Evolutionary conservation across 1,140 invertebrate species (phyloP), one percentile per base, ranked within the genome.

Genomic region (Diachasma alloeum): DNA sequence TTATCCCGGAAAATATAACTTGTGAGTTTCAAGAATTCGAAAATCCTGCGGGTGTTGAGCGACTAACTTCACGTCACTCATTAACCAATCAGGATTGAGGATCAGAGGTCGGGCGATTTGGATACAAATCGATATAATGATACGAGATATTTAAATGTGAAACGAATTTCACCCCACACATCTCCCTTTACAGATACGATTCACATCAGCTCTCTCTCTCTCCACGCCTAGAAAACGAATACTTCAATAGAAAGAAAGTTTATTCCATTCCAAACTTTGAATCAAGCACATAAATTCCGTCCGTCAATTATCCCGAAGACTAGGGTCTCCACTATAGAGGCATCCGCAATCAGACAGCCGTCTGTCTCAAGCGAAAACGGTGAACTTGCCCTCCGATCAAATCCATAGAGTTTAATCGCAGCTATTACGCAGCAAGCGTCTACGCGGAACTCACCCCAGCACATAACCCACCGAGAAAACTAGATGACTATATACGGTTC

Each of bases 361-460:
- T 53, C 75, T 67, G 75, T 56, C 59, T 73, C 59, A 46, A 31
- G 36, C 48, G 44, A 53, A 8, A 24, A 37, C 13, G 48, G 10
- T 4, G 36, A 46, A 22, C 26, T 72, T 22, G 10, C 48, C 42
- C 70, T 78, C 36, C 76, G 78, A 80, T 81, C 70, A 63, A 71
- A 69, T 78, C 73, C 81, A 83, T 84, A 84, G 84, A 85, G 76
- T 83, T 85, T 85, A 85, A 84, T 85, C 82, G 81, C 53, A 72
- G 80, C 75, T 81, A 85, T 83, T 82, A 82, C 83, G 74, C 76
- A 72, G 78, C 70, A 77, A 75, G 74, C 80, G 78, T 67, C 79
- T 81, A 80, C 80, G 74, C 67, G 72, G 73, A n/a, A 73, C 44
- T 53, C 59, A 72, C 11, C 72, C 56, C 48, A 26, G 63, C 39